A percentile compares a stretch with the other conserved stretches of the same genome.
Evolutionary conservation across 2,888 invertebrate genomes (phyloP).

Genomic region (Melanargia galathea): DNA sequence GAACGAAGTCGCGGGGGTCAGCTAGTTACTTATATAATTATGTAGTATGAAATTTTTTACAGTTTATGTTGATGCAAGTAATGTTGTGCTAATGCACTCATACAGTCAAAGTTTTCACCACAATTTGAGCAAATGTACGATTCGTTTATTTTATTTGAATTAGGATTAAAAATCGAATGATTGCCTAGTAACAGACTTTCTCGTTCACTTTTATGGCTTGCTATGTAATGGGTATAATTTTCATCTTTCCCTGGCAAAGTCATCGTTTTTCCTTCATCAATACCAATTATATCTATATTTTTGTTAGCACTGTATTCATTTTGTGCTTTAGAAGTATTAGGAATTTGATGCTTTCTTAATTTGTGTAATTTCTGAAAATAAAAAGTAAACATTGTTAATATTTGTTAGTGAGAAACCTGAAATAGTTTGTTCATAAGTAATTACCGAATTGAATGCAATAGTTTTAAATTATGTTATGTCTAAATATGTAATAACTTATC

Average conservation of each 20-base stretch:
- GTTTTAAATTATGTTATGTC: too few relatives aligned
- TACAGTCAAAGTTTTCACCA: slow-evolving; percentile 63
- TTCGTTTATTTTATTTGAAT: slow-evolving; percentile 42
- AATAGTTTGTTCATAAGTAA: too few relatives aligned
- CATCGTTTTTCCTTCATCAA: slow-evolving; percentile 64
- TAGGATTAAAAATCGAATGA: slow-evolving; percentile 29
- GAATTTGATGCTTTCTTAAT: slow-evolving; percentile 64
- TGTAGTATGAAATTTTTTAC: background rate
- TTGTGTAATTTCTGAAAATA: slow-evolving; percentile 68
- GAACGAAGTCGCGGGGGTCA: too few relatives aligned
- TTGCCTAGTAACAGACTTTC: slow-evolving; percentile 45
- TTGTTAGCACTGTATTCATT: slow-evolving; percentile 57
- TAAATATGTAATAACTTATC: too few relatives aligned
- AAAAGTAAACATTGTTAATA: background rate
- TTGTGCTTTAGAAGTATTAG: slow-evolving; percentile 49
- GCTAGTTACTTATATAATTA: too few relatives aligned
- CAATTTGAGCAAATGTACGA: slow-evolving; percentile 60
- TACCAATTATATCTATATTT: slow-evolving; percentile 67
- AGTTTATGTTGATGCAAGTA: slow-evolving; percentile 59
- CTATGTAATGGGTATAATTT: slow-evolving; percentile 51
- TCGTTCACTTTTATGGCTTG: slow-evolving; percentile 51
- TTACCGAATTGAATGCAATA: too few relatives aligned
- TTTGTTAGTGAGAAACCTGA: too few relatives aligned
- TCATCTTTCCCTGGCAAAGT: slow-evolving; percentile 50
- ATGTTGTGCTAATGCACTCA: slow-evolving; percentile 62